Evolutionary conservation across 2,113 vertebrate species (phyloP), one percentile per base, ranked within the genome.

Genomic region (Taxidea taxus): DNA sequence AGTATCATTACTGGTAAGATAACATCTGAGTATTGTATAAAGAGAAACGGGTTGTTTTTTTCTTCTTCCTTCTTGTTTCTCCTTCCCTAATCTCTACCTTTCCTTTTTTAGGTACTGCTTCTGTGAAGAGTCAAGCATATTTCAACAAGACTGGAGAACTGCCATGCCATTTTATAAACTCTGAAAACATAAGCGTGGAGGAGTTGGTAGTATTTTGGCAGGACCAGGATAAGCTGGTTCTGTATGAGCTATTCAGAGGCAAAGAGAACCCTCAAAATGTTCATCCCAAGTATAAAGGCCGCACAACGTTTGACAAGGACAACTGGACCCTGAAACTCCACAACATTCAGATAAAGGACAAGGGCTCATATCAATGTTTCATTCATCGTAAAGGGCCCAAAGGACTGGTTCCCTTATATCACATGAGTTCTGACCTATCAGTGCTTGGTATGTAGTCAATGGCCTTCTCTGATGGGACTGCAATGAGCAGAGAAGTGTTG

Each of bases 181-280:
- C 96, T 68, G n/a, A 86, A 62, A 97, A 97, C 14, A 51, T 39
- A 54, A 97, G 94, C 88, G 31, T 54, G 60, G 20, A 62, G 1
- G 92, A 97, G 10, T 78, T 98, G 39, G 78, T 98, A 10, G n/a
- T 97, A 51, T 98, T 98, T 97, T 98, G 96, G 96, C 98, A 98
- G 88, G 31, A 97, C 54, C 47, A 84, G 13, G 0, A 96, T 39
- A 74, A 49, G 1, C 0, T 47, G 66, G 98, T 98, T 77, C 82
- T 98, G 21, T 96, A 91, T 56, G 98, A 98, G 25, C 29, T 75
- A 1, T 97, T 47, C n/a, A 7, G 12, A 62, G 98, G 97, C 54
- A 91, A 6, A 78, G 91, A 97, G 68, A 97, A 98, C 0, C 20
- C 20, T 5, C 7, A 84, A 0, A 94, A 64, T 1, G 95, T 98